These are phyloP conservation scores for Rhyzopertha dominica DNA, from an alignment of 1,140 invertebrate genomes.

Conservation along the genomic window DNA sequence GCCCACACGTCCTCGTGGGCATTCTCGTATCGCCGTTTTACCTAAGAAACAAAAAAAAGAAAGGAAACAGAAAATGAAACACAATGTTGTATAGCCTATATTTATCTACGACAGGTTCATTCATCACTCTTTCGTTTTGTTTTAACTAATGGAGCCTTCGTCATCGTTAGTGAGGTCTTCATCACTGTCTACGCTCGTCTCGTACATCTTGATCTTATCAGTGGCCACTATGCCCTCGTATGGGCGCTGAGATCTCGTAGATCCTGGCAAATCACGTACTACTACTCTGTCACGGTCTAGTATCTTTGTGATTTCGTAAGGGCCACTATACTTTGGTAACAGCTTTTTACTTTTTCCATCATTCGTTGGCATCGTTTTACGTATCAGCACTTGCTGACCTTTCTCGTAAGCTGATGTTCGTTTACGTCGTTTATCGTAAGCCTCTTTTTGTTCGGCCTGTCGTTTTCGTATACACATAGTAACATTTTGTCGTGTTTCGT, in stretches of 20 bases:
- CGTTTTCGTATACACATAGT: background rate
- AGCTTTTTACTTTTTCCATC: slow-evolving; percentile 16
- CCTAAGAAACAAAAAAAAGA: too few relatives aligned
- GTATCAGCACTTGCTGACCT: background rate
- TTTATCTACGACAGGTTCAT: too few relatives aligned
- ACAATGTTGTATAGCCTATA: too few relatives aligned
- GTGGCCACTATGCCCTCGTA: slow-evolving; percentile 20
- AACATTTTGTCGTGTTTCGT: background rate
- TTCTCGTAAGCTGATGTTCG: background rate
- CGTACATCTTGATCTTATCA: slow-evolving; percentile 12
- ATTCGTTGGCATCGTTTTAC: background rate
- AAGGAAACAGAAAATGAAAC: too few relatives aligned
- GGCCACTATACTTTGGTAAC: slow-evolving; percentile 23
- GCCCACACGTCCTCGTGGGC: too few relatives aligned
- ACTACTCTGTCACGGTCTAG: too few relatives aligned
- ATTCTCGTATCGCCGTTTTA: too few relatives aligned
- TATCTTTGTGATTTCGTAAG: slow-evolving; percentile 22
- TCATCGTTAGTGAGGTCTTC: too few relatives aligned
- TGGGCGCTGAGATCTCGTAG: slow-evolving; percentile 17
- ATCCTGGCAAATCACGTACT: slow-evolving; percentile 22
- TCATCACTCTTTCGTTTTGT: too few relatives aligned
- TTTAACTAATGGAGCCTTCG: too few relatives aligned
- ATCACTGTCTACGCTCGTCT: background rate
- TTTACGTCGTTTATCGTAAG: background rate
- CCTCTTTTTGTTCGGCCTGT: background rate